Evolutionary conservation across 2,797 vertebrate genomes (phyloP), one percentile per base, ranked within the genome.

Genomic region (Uromys caudimaculatus): DNA sequence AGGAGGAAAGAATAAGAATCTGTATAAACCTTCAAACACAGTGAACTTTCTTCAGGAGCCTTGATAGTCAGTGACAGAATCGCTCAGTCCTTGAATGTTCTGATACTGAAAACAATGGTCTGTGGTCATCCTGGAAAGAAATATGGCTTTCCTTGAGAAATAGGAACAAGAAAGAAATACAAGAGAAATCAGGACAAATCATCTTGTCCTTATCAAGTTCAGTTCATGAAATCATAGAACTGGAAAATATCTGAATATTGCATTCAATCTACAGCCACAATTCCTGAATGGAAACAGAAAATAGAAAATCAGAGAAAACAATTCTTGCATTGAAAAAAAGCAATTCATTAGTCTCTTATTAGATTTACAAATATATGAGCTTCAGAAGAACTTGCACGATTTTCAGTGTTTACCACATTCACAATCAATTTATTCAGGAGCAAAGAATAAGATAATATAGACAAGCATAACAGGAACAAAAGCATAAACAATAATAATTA

Each of bases 351-450:
- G 47, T 54, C 19, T 77, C 41, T 94, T 29, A 56, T 82, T 91
- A 62, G 64, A 82, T 86, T 93, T 84, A 67, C 23, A 95, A 89
- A 87, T 93, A 75, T 69, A n/a, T 81, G 60, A 84, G 56, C 93
- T 67, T 73, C 47, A 50, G 41, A 41, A 78, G 92, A 95, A 96
- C 90, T 96, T 67, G 24, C 19, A 95, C 90, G 90, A 90, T 71
- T 97, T 91, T 94, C 84, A 95, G 86, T 94, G 32, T 24, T 89
- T 58, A 92, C 92, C 89, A 87, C 79, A 27, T 90, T 93, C 60
- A 94, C 73, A 94, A 91, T 89, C 38, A 52, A 29, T 91, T 93
- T 92, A 79, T 69, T 76, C 76, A 96, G 24, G 81, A 92, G 17
- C 60, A 67, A 12, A 97, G 88, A 77, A 38, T 64, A n/a, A 35